Base-by-base conservation (phyloP, 2,113 vertebrate genomes). In the Poeciliopsis retropinna region DNA sequence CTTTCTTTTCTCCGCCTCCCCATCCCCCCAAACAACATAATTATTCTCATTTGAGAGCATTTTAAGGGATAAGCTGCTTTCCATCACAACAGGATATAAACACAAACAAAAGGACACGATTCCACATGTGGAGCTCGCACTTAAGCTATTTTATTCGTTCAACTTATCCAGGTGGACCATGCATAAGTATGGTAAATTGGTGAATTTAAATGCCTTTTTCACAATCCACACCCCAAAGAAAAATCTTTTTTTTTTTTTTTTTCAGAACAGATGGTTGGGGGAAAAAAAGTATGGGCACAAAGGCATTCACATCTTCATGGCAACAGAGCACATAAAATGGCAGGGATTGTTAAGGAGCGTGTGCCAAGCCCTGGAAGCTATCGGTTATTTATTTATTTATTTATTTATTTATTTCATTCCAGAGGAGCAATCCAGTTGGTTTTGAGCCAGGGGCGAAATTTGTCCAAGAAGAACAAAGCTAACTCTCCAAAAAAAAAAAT, bases 261-360 rank as follows among this genome's bases (percentile, higher is more conserved):
- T 86, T 54, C 66, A 70, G 64, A 90, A 75, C 90, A 92, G 87
- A 91, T 92, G 89, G 87, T 79, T 29, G 65, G 79, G 76, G 65
- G 78, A 74, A 84, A 83, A 78, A 77, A 86, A 80, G 78, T 84
- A 83, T 19, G 39, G 74, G 79, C 81, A 86, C 85, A 90, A 87
- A 90, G 86, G 80, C 62, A 60, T 27, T 57, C 68, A 44, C 67
- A 64, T 83, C 79, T 88, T 87, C 75, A 62, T 87, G 75, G 87
- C 85, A 87, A 77, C 83, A 67, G 44, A 64, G 73, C 64, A 61
- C 69, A 75, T 34, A 30, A 84, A 85, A 91, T 85, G 84, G 84
- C 82, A 79, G 79, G 73, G 75, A 81, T 69, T 83, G 51, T 79
- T 10, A 64, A 86, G 75, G 39, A 84, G 60, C 68, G 63, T 0